Evolutionary conservation across 2,113 vertebrate species (phyloP).

Genomic region (Crotalus horridus): DNA sequence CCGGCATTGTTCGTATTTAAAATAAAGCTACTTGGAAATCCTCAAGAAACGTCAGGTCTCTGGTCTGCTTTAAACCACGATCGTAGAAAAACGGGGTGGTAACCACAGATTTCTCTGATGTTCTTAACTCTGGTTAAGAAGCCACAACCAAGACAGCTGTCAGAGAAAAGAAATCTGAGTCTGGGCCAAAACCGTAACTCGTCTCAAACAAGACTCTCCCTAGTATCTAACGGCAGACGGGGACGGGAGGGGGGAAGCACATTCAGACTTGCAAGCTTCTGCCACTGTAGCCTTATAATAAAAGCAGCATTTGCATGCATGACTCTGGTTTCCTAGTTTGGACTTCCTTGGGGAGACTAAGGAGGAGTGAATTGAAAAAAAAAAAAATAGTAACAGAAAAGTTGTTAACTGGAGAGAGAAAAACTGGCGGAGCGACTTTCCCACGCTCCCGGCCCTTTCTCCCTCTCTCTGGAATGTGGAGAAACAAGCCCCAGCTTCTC

Average conservation of each 20-base stretch:
- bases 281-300: background rate
- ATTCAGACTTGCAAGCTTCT: background rate
- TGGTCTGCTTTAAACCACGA: background rate
- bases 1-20: slow-evolving; percentile 63
- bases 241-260: background rate
- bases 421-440: background rate
- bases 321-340: background rate
- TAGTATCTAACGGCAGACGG: background rate
- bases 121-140: background rate
- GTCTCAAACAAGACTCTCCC: background rate
- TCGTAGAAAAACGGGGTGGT: background rate
- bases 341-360: background rate
- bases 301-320: background rate
- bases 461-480: background rate
- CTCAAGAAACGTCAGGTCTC: slow-evolving; percentile 18
- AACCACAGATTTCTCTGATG: background rate
- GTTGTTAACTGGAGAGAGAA: background rate
- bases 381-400: background rate
- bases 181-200: background rate
- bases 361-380: background rate
- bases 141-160: background rate
- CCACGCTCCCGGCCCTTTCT: background rate
- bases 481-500: background rate
- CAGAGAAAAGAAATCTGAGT: background rate
- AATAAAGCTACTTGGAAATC: slow-evolving; percentile 72